phyloP scores from a whole-genome alignment of 2,888 invertebrate species.

The Automeris io region DNA sequence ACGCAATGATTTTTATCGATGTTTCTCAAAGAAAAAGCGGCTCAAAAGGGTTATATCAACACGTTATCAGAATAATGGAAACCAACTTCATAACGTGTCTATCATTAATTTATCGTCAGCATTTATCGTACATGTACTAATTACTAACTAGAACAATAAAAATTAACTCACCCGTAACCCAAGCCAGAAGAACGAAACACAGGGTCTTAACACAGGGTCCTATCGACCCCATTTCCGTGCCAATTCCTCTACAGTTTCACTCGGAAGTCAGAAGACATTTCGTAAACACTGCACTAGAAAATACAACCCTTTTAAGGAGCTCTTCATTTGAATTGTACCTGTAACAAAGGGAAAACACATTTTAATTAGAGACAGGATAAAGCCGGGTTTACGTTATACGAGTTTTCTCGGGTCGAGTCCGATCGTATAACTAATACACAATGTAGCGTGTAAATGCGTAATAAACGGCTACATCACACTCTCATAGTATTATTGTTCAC shows the following conservation, averaged over 20 bases:
- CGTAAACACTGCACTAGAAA: conserved; percentile 16
- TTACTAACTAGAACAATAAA: no score
- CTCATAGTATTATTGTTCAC: no score
- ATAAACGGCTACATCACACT: not conserved
- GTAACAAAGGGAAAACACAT: conserved; percentile 2
- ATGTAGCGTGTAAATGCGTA: not conserved
- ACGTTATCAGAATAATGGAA: no score
- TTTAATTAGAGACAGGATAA: not conserved
- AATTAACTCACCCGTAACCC: conserved; percentile 62
- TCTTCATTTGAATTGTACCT: conserved; percentile 4
- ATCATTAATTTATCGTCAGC: no score
- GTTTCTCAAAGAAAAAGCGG: no score
- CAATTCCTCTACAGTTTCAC: not conserved
- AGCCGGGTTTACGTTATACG: no score
- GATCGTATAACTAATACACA: not conserved
- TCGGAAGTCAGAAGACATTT: not conserved
- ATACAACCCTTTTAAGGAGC: not conserved
- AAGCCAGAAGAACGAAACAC: conserved; percentile 41
- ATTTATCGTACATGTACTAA: no score
- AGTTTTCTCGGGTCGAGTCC: no score
- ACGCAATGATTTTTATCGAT: no score
- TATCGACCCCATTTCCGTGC: conserved; percentile 40
- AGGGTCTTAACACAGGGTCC: conserved; percentile 30
- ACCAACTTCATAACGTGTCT: no score
- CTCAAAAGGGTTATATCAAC: no score